Percentiles rank a stretch among this genome's conserved stretches.
Evolutionary conservation across 2,888 invertebrate species (phyloP).

Genomic region (Synergus umbraculus): DNA sequence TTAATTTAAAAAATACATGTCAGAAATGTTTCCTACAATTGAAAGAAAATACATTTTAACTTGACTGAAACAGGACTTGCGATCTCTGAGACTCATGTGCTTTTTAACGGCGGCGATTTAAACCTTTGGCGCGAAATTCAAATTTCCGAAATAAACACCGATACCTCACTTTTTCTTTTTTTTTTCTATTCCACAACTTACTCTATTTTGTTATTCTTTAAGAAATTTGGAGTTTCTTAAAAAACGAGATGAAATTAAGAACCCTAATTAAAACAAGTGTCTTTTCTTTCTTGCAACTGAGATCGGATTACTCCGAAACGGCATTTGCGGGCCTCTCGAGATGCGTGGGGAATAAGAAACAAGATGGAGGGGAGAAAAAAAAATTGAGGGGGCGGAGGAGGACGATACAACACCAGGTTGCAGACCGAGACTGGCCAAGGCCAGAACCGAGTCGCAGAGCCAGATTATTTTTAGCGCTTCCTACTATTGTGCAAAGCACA

Average conservation of each 20-base stretch:
- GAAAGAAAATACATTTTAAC: background rate
- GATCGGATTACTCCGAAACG: constrained; percentile 31
- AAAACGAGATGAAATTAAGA: constrained; percentile 11
- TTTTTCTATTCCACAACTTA: no score
- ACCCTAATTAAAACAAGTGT: constrained; percentile 23
- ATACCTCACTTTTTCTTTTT: no score
- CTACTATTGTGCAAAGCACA: constrained; percentile 68
- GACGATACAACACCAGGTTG: constrained; percentile 58
- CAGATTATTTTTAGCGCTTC: constrained; percentile 67
- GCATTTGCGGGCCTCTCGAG: constrained; percentile 33
- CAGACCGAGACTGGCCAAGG: constrained; percentile 65
- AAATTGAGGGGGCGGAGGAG: constrained; percentile 22
- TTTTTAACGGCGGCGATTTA: no score
- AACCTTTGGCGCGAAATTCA: no score
- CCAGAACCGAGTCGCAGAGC: constrained; percentile 62
- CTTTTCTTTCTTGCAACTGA: constrained; percentile 17
- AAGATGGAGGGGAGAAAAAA: constrained; percentile 38
- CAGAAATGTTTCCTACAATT: background rate
- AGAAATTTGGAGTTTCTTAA: background rate
- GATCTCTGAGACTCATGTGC: no score
- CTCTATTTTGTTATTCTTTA: background rate
- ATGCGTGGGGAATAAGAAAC: constrained; percentile 10
- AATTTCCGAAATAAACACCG: no score
- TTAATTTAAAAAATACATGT: background rate
- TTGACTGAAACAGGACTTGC: no score